These are phyloP conservation scores for Cyanoliseus patagonus DNA, from an alignment of 2,113 vertebrate species.

Conservation along the genomic window DNA sequence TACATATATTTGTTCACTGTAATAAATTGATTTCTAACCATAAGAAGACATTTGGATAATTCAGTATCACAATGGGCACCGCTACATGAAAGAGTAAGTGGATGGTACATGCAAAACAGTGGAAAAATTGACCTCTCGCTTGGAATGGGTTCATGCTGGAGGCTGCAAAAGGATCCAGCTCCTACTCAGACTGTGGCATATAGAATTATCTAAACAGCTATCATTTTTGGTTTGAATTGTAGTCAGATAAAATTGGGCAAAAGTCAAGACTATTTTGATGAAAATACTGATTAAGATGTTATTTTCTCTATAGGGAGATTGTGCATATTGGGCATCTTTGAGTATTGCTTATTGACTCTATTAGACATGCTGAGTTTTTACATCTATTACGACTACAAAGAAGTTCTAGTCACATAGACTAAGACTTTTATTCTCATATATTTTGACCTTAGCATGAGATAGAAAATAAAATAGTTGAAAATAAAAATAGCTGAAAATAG, in stretches of 20 bases:
- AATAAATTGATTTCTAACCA: not conserved
- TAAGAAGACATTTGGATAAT: not conserved
- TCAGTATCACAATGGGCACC: not conserved
- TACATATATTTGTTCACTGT: not conserved
- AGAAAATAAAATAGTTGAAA: not conserved
- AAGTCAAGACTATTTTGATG: not conserved
- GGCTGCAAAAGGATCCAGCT: not conserved
- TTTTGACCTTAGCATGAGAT: not conserved
- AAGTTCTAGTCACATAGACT: not conserved
- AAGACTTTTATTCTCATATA: not conserved
- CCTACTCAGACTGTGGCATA: not conserved
- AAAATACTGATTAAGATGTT: not conserved
- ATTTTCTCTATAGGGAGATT: not conserved
- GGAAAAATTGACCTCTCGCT: rapidly evolving
- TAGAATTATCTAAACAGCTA: not conserved
- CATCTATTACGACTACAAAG: not conserved
- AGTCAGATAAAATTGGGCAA: not conserved
- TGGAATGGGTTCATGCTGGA: not conserved
- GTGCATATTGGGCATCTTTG: not conserved
- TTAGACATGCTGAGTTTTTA: not conserved
- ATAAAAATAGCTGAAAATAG: not conserved
- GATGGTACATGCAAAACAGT: rapidly evolving
- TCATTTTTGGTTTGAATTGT: not conserved
- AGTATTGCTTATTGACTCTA: not conserved
- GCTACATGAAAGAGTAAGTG: not conserved